Evolutionary conservation across 2,888 invertebrate genomes (phyloP).

Genomic region (Pristionchus mayeri): DNA sequence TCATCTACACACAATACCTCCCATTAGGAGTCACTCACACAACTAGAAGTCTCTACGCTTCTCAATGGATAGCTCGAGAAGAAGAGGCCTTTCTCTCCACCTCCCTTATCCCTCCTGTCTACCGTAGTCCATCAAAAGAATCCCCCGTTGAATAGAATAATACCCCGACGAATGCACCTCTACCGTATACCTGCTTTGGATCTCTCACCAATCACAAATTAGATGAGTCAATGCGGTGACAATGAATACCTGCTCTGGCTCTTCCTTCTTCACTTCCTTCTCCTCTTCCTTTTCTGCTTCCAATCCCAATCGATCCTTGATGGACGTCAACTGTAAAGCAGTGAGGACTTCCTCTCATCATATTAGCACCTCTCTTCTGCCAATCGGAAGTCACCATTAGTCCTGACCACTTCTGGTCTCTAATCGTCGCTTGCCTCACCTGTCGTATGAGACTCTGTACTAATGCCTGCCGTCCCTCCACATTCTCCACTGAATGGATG

Average conservation of each 20-base stretch:
- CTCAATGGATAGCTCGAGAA: conserved; percentile 30
- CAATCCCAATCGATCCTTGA: conserved; percentile 66
- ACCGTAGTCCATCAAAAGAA: conserved; percentile 36
- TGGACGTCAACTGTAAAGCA: conserved; percentile 63
- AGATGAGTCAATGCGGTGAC: neutral
- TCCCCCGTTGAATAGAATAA: conserved; percentile 3
- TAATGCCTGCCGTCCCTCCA: conserved; percentile 65
- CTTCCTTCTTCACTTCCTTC: conserved; percentile 56
- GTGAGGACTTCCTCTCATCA: conserved; percentile 41
- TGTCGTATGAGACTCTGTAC: conserved; percentile 70
- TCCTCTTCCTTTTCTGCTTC: conserved; percentile 58
- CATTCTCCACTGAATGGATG: conserved; percentile 64
- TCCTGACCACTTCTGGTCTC: neutral
- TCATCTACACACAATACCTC: conserved; percentile 41
- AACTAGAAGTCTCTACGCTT: conserved; percentile 21
- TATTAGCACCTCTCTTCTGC: neutral
- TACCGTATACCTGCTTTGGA: neutral
- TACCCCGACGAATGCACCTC: neutral
- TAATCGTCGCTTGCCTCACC: conserved; percentile 51
- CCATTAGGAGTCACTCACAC: conserved; percentile 46
- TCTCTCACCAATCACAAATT: neutral
- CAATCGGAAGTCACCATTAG: conserved; percentile 43
- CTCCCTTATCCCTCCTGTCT: neutral
- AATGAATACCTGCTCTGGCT: conserved; percentile 13
- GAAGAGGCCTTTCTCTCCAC: conserved; percentile 31